Evolutionary conservation across 1,140 invertebrate genomes (phyloP).

Genomic region (Danaus melanippus): DNA sequence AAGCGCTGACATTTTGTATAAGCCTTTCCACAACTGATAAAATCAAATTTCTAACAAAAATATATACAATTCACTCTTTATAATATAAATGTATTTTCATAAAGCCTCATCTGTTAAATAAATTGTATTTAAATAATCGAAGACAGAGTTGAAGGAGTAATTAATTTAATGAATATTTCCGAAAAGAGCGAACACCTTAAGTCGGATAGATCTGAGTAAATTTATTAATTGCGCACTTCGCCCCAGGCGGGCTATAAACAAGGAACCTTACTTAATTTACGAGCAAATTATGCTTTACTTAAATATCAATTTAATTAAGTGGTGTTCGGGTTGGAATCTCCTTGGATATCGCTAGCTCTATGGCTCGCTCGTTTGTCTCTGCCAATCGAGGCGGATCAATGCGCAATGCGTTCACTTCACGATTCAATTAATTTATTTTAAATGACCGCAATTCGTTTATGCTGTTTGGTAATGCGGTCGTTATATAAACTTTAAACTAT

Average conservation of each 20-base stretch:
- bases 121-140: constrained; percentile 6
- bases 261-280: constrained; percentile 70
- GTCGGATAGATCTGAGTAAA: constrained; percentile 58
- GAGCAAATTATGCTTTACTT: constrained; percentile 71
- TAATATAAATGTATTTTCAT: too few species aligned
- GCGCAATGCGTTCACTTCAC: constrained; percentile 13
- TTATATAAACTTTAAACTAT: too few species aligned
- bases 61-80: too few species aligned
- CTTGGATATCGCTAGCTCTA: constrained; percentile 33
- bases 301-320: constrained; percentile 73
- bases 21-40: too few species aligned
- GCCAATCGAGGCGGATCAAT: constrained; percentile 50
- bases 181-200: constrained; percentile 48
- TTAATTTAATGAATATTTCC: constrained; percentile 1
- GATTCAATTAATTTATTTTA: constrained; percentile 4
- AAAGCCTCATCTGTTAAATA: constrained; percentile 1
- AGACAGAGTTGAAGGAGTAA: not conserved
- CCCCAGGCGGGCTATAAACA: constrained; percentile 67
- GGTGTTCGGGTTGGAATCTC: constrained; percentile 52
- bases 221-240: constrained; percentile 69
- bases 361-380: constrained; percentile 51
- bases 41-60: too few species aligned
- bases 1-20: too few species aligned
- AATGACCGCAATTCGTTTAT: too few species aligned
- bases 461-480: too few species aligned